phyloP scores from a whole-genome alignment of 2,797 vertebrate species.

The Sciaenops ocellatus region DNA sequence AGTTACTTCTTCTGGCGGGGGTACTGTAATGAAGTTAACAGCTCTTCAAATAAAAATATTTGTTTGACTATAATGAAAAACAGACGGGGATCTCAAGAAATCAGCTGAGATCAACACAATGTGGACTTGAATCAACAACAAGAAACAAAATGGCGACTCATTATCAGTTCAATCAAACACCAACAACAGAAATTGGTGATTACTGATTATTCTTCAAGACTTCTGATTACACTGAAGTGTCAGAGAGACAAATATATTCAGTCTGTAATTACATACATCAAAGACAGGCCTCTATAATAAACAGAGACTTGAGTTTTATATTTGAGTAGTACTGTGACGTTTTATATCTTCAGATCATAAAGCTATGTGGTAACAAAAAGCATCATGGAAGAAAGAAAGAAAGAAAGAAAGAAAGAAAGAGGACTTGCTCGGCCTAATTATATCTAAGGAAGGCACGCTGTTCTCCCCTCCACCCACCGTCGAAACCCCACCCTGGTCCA shows the following conservation, averaged over 20 bases:
- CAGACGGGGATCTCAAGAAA: too few relatives aligned
- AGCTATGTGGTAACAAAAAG: not conserved
- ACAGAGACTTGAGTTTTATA: not conserved
- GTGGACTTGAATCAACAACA: not conserved
- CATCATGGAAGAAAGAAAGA: not conserved
- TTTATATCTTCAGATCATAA: not conserved
- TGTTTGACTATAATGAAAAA: not conserved
- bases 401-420: slow-evolving; percentile 2
- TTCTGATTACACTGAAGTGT: not conserved
- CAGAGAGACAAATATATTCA: not conserved
- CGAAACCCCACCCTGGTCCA: slow-evolving; percentile 29
- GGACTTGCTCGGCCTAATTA: slow-evolving; percentile 43
- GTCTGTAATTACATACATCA: not conserved
- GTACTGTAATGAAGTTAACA: not conserved
- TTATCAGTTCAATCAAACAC: too few relatives aligned
- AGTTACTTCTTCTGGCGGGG: not conserved
- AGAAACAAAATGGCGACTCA: not conserved
- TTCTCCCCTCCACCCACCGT: slow-evolving; percentile 1
- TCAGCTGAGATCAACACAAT: not conserved
- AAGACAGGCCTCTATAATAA: not conserved
- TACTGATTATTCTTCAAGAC: too few relatives aligned
- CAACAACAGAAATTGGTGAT: too few relatives aligned
- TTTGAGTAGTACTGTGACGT: not conserved
- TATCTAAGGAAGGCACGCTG: slow-evolving; percentile 32
- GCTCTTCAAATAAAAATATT: not conserved